Evolutionary conservation across 2,113 vertebrate species (phyloP).

Genomic region (Tapirus terrestris): DNA sequence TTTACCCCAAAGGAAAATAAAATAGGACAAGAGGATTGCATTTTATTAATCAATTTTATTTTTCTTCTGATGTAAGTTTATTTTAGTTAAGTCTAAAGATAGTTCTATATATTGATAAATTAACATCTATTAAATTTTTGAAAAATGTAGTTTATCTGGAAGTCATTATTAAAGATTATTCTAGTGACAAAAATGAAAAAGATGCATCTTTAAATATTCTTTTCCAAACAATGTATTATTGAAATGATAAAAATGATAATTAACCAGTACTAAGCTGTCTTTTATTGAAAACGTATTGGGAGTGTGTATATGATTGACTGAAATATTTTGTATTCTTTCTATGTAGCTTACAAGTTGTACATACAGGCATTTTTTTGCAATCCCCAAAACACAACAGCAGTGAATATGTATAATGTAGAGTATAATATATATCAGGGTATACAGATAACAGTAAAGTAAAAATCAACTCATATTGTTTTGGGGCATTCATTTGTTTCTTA

Average conservation of each 20-base stretch:
- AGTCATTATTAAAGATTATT: not conserved
- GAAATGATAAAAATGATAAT: not conserved
- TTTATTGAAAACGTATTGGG: not conserved
- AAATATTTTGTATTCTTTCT: not conserved
- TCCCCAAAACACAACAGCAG: not conserved
- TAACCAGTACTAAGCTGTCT: not conserved
- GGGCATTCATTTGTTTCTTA: not conserved
- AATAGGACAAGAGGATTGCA: not conserved
- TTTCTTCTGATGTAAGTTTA: not conserved
- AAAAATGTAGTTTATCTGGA: not conserved
- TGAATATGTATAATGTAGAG: not conserved
- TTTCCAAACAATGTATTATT: not conserved
- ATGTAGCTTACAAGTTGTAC: not conserved
- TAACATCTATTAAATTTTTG: not conserved
- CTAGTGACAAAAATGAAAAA: not conserved
- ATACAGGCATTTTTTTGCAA: not conserved
- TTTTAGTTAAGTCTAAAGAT: not conserved
- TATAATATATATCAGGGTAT: not conserved
- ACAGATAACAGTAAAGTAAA: not conserved
- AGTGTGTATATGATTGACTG: not conserved
- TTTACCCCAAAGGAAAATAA: not conserved
- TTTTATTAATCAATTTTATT: not conserved
- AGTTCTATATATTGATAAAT: not conserved
- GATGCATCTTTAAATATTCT: not conserved
- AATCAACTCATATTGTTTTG: not conserved